These are phyloP conservation scores for Zoanthus sociatus DNA, from an alignment of 92 coral and sea anemone genomes.

Conservation along the genomic window DNA sequence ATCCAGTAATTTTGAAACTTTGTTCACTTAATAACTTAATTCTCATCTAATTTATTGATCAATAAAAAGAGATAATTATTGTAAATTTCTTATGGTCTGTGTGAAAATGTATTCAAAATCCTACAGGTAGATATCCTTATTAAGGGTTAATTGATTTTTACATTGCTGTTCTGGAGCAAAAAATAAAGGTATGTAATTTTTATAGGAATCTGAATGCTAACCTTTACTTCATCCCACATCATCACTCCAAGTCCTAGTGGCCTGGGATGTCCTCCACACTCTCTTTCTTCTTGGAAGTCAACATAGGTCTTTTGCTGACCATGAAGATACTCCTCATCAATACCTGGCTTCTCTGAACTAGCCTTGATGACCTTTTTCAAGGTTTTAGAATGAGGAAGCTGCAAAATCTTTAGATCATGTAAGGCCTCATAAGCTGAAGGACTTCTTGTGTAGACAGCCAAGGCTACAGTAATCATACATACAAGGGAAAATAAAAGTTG, in stretches of 20 bases:
- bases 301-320: constrained; percentile 15
- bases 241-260: constrained; percentile 54
- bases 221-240: constrained; percentile 74
- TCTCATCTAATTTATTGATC: too few relatives aligned
- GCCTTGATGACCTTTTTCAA: constrained; percentile 35
- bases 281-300: constrained; percentile 5
- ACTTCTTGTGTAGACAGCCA: constrained; percentile 58
- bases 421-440: constrained; percentile 60
- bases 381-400: constrained; percentile 31
- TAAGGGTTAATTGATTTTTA: too few relatives aligned
- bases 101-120: too few relatives aligned
- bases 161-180: too few relatives aligned
- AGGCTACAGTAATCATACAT: constrained; percentile 27
- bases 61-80: too few relatives aligned
- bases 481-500: not conserved
- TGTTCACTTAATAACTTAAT: too few relatives aligned
- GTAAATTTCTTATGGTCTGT: too few relatives aligned
- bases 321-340: constrained; percentile 50
- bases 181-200: too few relatives aligned
- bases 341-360: constrained; percentile 45
- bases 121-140: too few relatives aligned
- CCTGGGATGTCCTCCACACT: constrained; percentile 17
- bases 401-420: constrained; percentile 11
- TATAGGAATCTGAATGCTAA: constrained; percentile 4
- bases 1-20: too few relatives aligned